Base-by-base conservation (phyloP, 2,797 vertebrate genomes). In the Distichodus sexfasciatus region DNA sequence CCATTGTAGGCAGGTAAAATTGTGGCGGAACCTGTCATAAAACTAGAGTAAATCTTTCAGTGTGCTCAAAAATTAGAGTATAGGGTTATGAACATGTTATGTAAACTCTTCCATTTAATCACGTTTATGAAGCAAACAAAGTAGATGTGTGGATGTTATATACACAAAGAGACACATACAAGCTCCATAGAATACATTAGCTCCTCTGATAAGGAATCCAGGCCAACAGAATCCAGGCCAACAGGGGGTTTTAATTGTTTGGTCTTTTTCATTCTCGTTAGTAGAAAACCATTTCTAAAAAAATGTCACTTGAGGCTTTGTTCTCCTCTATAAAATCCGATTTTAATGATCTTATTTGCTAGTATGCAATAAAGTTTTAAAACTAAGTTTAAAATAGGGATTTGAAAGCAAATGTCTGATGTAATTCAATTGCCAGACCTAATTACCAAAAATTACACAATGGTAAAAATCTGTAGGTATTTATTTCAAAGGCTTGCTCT, bases 91-190 rank as follows among this genome's bases (percentile, higher is more conserved):
- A 54, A 38, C 36, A 23, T 64, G 66, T 47, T 40, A 29, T 72
- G 62, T n/a, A 53, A 31, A 53, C 48, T 15, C 2, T 29, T 29
- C 48, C 3, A 6, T 53, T 11, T 50, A 53, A 50, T 35, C 29
- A 41, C 41, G 51, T 67, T 71, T 58, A 74, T 61, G 48, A n/a
- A 4, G 33, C 53, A 44, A 24, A 33, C 2, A 10, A 36, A 36
- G 44, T 31, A 58, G 43, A 31, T 62, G 63, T 76, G 68, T 68
- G 51, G 53, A 64, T 53, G 51, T 58, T 31, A 24, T 28, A 71
- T 58, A 43, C 26, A 55, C 46, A 50, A 24, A 60, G 36, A 41
- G 17, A 28, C 58, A 47, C 36, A 41, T 35, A 65, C n/a, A 51
- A 23, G 21, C 44, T 24, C 14, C 14, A 57, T 8, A 19, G 15